Evolutionary conservation across 2,113 vertebrate species (phyloP).

Genomic region (Phoenicopterus ruber): DNA sequence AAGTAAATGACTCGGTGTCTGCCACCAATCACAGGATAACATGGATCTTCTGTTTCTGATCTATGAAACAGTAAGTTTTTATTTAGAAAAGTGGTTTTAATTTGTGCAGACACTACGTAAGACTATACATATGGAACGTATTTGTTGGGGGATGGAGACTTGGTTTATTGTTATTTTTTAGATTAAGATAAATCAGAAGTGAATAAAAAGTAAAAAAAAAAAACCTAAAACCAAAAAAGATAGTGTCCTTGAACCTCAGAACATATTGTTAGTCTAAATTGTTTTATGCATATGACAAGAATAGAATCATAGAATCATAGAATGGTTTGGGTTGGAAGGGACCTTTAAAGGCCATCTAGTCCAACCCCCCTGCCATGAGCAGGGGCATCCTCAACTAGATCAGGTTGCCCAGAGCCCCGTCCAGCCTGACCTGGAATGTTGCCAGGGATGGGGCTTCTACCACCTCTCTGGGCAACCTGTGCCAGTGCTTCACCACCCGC

Average conservation of each 20-base stretch:
- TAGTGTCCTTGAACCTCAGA: neutral
- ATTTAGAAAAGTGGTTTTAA: neutral
- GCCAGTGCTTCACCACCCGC: no score
- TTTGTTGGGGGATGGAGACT: neutral
- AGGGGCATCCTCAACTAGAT: no score
- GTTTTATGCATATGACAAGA: rapidly evolving
- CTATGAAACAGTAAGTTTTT: neutral
- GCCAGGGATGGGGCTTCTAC: no score
- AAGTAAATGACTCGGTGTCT: neutral
- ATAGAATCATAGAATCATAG: no score
- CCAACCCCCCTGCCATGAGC: no score
- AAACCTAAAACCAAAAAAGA: neutral
- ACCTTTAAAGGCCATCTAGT: no score
- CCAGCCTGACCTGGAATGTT: no score
- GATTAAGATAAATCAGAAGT: neutral
- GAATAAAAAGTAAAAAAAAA: neutral
- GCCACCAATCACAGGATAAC: neutral
- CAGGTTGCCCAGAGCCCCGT: no score
- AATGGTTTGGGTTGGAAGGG: no score
- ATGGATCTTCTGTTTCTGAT: neutral
- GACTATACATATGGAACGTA: neutral
- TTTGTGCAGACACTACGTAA: neutral
- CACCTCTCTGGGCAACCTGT: no score
- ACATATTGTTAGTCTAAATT: neutral
- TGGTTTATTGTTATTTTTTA: neutral